Base-by-base conservation (phyloP, 2,888 invertebrate genomes). In the Leistus spinibarbis region DNA sequence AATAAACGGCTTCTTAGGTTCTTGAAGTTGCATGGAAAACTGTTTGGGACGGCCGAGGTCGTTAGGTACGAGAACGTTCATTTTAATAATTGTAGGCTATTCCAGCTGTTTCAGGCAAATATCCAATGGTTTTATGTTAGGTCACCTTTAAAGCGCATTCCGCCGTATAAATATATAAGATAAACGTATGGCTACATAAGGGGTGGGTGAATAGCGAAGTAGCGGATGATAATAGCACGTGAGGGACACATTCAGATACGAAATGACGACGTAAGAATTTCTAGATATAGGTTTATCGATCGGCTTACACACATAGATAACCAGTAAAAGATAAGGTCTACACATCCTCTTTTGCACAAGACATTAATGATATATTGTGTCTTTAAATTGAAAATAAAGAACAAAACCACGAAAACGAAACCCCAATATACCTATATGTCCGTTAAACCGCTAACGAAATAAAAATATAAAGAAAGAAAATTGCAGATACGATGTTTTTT, bases 181-280 rank as follows among this genome's bases (percentile, higher is more conserved):
- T 40, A 40, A 40, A 40, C 40, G 40, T 40, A 40, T 40, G 40
- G 40, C 40, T 40, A 40, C 40, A 40, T 40, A 13, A 13, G 40
- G 40, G 40, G 40, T 40, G 60, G 60, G 19, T 60, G 57, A 20
- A 57, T 19, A 20, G 57, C 17, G 17, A 19, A 40, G 69, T 69
- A 62, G 62, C 69, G 20, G 62, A 53, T 24, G 27, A 69, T 69
- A 69, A 69, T 69, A 69, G 69, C 62, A 57, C 69, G 53, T 69
- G 62, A 69, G 69, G 69, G 69, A 69, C 62, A 60, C 69, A 69
- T 69, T 69, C 62, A 69, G 69, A 69, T 69, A 69, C 69, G 62
- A 69, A 69, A 69, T 69, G 69, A 69, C 69, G 60, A 69, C 62
- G 62, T 69, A 69, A 69, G 69, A 40, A 62, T 62, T 69, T 69